A percentile compares a stretch with the other conserved stretches of the same genome.
phyloP scores from a whole-genome alignment of 2,797 vertebrate species.

The Neosilurus mollespiculum region DNA sequence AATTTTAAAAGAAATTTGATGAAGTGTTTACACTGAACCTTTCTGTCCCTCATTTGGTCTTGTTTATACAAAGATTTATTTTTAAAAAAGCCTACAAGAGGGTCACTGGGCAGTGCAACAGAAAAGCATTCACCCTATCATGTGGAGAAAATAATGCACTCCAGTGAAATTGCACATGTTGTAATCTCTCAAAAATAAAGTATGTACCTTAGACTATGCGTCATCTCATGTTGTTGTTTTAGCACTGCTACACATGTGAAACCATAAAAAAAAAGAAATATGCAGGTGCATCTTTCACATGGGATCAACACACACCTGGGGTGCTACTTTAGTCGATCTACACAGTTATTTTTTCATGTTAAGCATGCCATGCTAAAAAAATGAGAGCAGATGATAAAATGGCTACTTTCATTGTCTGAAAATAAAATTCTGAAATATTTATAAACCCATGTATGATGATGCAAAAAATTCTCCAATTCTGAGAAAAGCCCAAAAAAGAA shows the following conservation, averaged over 20 bases:
- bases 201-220: not conserved
- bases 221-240: not conserved
- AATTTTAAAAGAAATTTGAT: not conserved
- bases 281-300: not conserved
- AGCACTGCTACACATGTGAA: not conserved
- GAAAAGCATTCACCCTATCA: too few relatives aligned
- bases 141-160: too few relatives aligned
- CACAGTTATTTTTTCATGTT: too few relatives aligned
- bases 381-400: not conserved
- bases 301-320: not conserved
- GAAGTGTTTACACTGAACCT: not conserved
- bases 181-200: not conserved
- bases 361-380: not conserved
- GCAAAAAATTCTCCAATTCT: not conserved
- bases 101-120: too few relatives aligned
- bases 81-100: too few relatives aligned
- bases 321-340: not conserved
- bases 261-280: not conserved
- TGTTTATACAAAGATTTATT: not conserved
- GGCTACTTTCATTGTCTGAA: not conserved
- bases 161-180: not conserved
- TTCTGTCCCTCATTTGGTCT: not conserved
- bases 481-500: not conserved
- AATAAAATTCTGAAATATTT: slow-evolving; percentile 13
- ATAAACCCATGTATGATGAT: not conserved